These are phyloP conservation scores for Holocentrus rufus DNA, from an alignment of 2,797 vertebrate genomes.

Conservation along the genomic window DNA sequence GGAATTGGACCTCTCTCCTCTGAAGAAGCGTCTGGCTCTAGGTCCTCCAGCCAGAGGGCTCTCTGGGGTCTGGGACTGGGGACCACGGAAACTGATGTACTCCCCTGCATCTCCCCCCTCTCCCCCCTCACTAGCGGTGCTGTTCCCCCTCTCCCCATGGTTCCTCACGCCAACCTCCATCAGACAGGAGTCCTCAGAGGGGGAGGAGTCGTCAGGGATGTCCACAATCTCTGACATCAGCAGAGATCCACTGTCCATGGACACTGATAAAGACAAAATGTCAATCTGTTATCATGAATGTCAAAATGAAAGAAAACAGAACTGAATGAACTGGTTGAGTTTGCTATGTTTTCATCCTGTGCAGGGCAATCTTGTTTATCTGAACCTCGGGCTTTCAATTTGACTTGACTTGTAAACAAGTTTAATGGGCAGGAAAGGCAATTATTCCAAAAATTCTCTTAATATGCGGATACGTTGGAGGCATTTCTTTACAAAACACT, in stretches of 20 bases:
- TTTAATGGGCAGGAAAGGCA: background rate
- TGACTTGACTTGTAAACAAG: background rate
- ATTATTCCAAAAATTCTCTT: background rate
- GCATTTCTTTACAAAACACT: background rate
- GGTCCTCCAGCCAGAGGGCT: conserved; percentile 86
- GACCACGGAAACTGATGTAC: conserved; percentile 72
- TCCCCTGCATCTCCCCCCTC: conserved; percentile 82
- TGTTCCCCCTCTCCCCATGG: conserved; percentile 81
- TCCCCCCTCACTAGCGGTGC: conserved; percentile 76
- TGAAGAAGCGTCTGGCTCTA: conserved; percentile 78
- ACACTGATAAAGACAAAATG: conserved; percentile 76
- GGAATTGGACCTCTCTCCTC: conserved; percentile 93
- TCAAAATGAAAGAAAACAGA: too few relatives aligned
- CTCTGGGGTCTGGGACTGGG: conserved; percentile 72
- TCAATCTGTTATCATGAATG: background rate
- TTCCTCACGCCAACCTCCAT: conserved; percentile 86
- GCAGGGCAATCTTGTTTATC: background rate
- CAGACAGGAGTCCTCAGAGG: conserved; percentile 95
- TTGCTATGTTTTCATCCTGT: too few relatives aligned
- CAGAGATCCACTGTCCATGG: conserved; percentile 94
- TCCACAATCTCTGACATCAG: conserved; percentile 94
- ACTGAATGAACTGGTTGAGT: too few relatives aligned
- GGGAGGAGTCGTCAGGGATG: conserved; percentile 94
- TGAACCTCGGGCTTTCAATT: background rate
- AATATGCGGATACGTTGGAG: background rate